These are phyloP conservation scores for Smittia aterrima DNA, from an alignment of 2,888 invertebrate species.

Conservation along the genomic window DNA sequence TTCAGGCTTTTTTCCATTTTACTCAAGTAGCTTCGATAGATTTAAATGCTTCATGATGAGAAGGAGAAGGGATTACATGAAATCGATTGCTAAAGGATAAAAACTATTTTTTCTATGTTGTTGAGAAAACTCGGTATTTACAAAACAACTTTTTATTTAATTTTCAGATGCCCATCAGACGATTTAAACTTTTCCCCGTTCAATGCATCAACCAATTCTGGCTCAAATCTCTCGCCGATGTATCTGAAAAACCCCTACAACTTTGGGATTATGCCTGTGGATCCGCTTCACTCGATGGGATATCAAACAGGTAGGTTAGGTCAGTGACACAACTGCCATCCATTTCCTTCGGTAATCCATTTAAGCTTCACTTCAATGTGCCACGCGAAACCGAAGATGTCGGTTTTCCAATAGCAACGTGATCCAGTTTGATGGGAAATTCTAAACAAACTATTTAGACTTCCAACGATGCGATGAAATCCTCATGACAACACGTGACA, in stretches of 20 bases:
- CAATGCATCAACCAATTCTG: constrained; percentile 47
- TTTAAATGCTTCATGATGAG: no score
- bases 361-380: background rate
- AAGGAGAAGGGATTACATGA: background rate
- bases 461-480: background rate
- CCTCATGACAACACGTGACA: constrained; percentile 27
- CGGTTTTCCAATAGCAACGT: no score
- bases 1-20: no score
- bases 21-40: no score
- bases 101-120: no score
- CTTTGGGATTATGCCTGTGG: constrained; percentile 61
- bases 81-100: background rate
- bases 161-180: constrained; percentile 48
- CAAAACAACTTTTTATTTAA: background rate
- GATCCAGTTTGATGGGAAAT: no score
- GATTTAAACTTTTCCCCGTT: constrained; percentile 62
- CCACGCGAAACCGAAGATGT: no score
- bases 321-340: background rate
- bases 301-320: constrained; percentile 31
- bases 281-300: constrained; percentile 53
- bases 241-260: constrained; percentile 62
- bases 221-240: constrained; percentile 57
- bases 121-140: background rate
- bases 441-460: no score
- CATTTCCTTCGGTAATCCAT: background rate